A percentile compares a stretch with the other conserved stretches of the same genome.
Evolutionary conservation across 2,888 invertebrate species (phyloP).

Genomic region (Chydorus sphaericus): DNA sequence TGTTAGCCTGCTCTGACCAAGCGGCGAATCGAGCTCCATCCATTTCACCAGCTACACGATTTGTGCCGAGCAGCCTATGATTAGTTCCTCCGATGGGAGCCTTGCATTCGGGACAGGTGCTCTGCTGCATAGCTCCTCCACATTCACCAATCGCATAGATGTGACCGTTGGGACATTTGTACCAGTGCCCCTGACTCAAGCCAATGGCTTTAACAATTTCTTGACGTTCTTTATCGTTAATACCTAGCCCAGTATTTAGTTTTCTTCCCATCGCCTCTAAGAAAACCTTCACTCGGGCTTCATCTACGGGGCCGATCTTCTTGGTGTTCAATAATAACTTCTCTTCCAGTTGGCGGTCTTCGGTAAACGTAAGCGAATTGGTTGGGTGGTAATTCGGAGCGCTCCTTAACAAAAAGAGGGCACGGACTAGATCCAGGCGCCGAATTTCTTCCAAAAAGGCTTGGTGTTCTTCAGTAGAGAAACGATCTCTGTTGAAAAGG

Average conservation of each 20-base stretch:
- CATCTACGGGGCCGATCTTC: not conserved
- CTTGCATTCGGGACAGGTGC: constrained; percentile 42
- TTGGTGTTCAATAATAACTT: not conserved
- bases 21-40: constrained; percentile 26
- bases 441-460: not conserved
- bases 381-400: not conserved
- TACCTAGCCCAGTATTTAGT: constrained; percentile 19
- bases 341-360: not conserved
- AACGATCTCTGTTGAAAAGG: not conserved
- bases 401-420: not conserved
- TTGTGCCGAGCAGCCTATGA: constrained; percentile 35
- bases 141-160: constrained; percentile 49
- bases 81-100: constrained; percentile 37
- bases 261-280: constrained; percentile 14
- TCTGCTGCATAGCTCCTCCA: constrained; percentile 42
- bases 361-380: not conserved
- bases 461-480: not conserved
- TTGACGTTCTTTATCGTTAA: constrained; percentile 34
- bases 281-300: not conserved
- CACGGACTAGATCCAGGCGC: constrained; percentile 10
- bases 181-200: constrained; percentile 48
- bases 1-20: constrained; percentile 16
- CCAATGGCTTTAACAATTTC: constrained; percentile 42
- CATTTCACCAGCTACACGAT: constrained; percentile 32
- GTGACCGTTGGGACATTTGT: constrained; percentile 53